Base-by-base conservation (phyloP, 2,113 vertebrate species). In the Phycodurus eques region DNA sequence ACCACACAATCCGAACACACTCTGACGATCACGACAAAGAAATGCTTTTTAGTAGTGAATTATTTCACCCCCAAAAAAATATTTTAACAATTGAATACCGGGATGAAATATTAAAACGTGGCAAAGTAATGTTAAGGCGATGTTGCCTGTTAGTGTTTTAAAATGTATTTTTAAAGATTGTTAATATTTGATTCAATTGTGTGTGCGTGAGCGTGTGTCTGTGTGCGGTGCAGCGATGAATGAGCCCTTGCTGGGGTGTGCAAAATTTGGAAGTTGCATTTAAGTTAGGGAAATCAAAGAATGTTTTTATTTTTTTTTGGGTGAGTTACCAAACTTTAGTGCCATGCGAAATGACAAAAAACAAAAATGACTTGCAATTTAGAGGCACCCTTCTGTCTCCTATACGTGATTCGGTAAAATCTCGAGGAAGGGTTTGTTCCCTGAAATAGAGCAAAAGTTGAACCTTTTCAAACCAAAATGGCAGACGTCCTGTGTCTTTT, bases 1-100 rank as follows among this genome's bases (percentile, higher is more conserved):
- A 44, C 11, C 10, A 5, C 42, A 27, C 11, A 31, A 47, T 66
- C 44, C 44, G 27, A 66, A 47, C 64, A 46, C 20, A 66, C 64
- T 27, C 64, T 14, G 19, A 61, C 43, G 42, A 67, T 44, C 33
- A 17, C 1, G 43, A 84, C 78, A 83, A 75, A 74, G 75, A 77
- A 84, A 80, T 68, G 78, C 84, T 80, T 75, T 84, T 82, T 74
- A 65, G 72, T 42, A 11, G 33, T 85, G 35, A 88, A 85, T 85
- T 71, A 86, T 87, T 85, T 73, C 76, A 70, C 63, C 65, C 63
- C 8, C 35, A 39, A 46, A n/a, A 60, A 63, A 75, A 67, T 43
- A 67, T 60, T 70, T 83, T 54, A 77, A 81, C 65, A 59, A 63
- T 54, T 73, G 10, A 79, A 60, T n/a, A 27, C 47, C 2, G 70